phyloP scores from a whole-genome alignment of 2,113 vertebrate genomes.

The Myotis yumanensis region DNA sequence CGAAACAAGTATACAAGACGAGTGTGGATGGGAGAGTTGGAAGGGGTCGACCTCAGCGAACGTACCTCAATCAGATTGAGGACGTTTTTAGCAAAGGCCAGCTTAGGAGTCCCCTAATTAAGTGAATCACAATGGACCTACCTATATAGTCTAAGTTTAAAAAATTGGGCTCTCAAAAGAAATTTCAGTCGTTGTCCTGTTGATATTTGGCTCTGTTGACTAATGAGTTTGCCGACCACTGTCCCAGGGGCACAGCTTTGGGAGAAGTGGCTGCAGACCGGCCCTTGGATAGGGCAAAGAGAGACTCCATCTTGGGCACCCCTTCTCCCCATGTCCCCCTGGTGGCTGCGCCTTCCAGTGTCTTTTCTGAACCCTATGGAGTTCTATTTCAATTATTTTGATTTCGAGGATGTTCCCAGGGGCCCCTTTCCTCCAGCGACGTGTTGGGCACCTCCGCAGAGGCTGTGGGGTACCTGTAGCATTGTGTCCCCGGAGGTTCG shows the following conservation, averaged over 20 bases:
- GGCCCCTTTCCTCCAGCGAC: background rate
- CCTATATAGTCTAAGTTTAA: too few species aligned
- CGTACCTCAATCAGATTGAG: too few species aligned
- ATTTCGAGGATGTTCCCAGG: background rate
- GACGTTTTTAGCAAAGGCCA: too few species aligned
- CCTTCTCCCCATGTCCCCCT: background rate
- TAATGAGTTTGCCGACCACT: too few species aligned
- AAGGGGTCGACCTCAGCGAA: too few species aligned
- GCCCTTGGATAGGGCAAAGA: fast-evolving
- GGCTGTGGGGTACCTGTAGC: background rate
- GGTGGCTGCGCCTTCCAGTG: fast-evolving
- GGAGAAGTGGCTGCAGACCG: background rate
- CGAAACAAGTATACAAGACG: too few species aligned
- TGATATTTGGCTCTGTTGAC: too few species aligned
- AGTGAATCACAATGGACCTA: too few species aligned
- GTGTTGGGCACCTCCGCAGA: background rate
- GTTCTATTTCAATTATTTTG: background rate
- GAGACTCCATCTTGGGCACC: background rate
- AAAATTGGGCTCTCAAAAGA: too few species aligned
- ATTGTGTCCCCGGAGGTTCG: background rate
- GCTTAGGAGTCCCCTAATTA: too few species aligned
- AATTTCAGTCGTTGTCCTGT: too few species aligned
- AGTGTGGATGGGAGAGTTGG: too few species aligned
- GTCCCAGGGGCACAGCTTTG: background rate
- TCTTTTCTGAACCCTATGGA: background rate